phyloP scores from a whole-genome alignment of 2,888 invertebrate genomes.

The Oscheius sp. region DNA sequence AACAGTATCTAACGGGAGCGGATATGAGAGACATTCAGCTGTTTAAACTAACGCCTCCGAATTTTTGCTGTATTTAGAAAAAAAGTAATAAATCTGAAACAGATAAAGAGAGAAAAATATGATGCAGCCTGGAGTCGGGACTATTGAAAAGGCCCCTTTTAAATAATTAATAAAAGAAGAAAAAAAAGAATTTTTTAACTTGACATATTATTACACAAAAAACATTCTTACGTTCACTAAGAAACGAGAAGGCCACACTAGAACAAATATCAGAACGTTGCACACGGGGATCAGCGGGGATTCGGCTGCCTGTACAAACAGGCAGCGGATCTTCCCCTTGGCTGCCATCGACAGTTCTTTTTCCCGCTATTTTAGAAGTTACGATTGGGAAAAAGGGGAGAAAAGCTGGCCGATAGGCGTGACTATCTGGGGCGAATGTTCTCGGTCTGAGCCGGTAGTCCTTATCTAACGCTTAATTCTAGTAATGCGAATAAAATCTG shows the following conservation, averaged over 20 bases:
- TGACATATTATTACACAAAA: too few relatives aligned
- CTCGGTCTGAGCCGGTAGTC: too few relatives aligned
- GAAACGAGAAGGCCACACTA: conserved; percentile 5
- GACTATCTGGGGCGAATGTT: too few relatives aligned
- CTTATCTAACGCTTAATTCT: too few relatives aligned
- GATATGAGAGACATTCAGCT: too few relatives aligned
- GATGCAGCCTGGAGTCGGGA: too few relatives aligned
- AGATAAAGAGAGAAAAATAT: too few relatives aligned
- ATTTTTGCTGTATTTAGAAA: neutral
- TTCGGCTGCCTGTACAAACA: conserved; percentile 32
- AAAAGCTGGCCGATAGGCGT: neutral
- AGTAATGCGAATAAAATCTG: conserved; percentile 14
- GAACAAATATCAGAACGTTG: conserved; percentile 30
- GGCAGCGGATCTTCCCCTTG: conserved; percentile 5
- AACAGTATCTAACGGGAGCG: neutral
- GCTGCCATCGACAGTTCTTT: neutral
- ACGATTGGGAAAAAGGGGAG: neutral
- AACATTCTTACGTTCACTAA: too few relatives aligned
- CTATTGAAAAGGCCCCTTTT: too few relatives aligned
- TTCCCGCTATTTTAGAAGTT: neutral
- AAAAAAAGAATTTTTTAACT: neutral
- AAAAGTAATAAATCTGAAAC: too few relatives aligned
- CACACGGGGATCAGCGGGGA: conserved; percentile 30
- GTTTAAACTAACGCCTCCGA: too few relatives aligned
- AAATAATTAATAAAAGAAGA: neutral